Conservation (phyloP, 2,113 vertebrate genomes). For the Chascanopsetta lugubris region DNA sequence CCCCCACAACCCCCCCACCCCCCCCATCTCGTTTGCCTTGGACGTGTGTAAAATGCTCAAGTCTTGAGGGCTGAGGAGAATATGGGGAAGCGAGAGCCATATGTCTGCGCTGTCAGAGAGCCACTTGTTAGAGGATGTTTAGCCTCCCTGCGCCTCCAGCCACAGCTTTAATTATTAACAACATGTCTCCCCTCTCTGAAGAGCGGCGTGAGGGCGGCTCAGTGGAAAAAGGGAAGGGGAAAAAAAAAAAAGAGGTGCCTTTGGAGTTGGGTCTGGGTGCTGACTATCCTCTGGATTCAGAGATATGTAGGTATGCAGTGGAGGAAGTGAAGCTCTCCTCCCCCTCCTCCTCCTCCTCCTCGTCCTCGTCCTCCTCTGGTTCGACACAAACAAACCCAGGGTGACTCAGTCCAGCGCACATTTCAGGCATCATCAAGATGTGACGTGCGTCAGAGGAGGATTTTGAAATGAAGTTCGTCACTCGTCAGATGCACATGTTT, state of each 20-base stretch:
- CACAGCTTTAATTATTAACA: slow-evolving; percentile 82
- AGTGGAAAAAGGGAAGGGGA: no score
- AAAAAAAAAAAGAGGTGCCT: no score
- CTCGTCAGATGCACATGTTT: no score
- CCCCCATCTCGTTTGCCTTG: no score
- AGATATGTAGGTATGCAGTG: slow-evolving; percentile 46
- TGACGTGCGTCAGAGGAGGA: slow-evolving; percentile 30
- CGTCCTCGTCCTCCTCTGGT: no score
- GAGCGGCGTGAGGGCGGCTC: slow-evolving; percentile 66
- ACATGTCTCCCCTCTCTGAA: slow-evolving; percentile 72
- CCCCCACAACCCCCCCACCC: no score
- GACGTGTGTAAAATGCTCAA: slow-evolving; percentile 76
- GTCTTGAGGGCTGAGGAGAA: slow-evolving; percentile 67
- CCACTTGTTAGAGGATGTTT: slow-evolving; percentile 83
- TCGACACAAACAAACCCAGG: slow-evolving; percentile 38
- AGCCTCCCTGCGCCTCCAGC: slow-evolving; percentile 79
- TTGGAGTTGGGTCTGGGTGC: slow-evolving; percentile 54
- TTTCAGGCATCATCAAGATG: slow-evolving; percentile 38
- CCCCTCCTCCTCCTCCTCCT: slow-evolving; percentile 21
- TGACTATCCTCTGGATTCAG: slow-evolving; percentile 41
- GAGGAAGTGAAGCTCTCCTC: slow-evolving; percentile 22
- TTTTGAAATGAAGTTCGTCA: slow-evolving; percentile 27
- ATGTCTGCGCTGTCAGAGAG: slow-evolving; percentile 78
- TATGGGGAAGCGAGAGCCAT: slow-evolving; percentile 67
- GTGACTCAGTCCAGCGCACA: slow-evolving; percentile 12